phyloP scores from a whole-genome alignment of 2,888 invertebrate species.

The Drosophila buzzatii region DNA sequence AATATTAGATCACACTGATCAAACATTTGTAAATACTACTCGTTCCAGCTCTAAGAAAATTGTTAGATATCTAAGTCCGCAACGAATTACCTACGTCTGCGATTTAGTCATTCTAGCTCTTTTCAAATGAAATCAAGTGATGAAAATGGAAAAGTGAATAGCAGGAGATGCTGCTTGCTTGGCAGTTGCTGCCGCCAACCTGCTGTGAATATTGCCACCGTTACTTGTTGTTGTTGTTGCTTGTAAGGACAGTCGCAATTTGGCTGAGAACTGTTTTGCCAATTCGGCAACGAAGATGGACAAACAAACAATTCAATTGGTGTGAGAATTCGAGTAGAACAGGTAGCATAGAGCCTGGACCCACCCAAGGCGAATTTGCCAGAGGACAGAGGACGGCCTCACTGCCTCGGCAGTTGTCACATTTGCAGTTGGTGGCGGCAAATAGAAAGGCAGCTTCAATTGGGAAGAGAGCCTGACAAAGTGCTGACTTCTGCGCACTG shows the following conservation, averaged over 20 bases:
- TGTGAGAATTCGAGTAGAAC: constrained; percentile 31
- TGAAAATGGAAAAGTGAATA: constrained; percentile 1
- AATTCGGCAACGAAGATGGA: constrained; percentile 30
- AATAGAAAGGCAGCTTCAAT: constrained; percentile 39
- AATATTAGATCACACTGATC: no score
- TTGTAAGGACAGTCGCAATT: constrained; percentile 10
- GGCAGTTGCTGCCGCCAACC: constrained; percentile 4
- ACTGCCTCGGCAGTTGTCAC: constrained; percentile 44
- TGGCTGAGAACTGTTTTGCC: constrained; percentile 50
- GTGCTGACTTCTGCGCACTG: constrained; percentile 58
- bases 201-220: constrained; percentile 51
- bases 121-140: constrained; percentile 2
- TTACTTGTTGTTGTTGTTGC: constrained; percentile 8
- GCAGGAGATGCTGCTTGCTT: constrained; percentile 5
- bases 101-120: constrained; percentile 6
- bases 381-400: constrained; percentile 25
- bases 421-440: constrained; percentile 25
- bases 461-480: constrained; percentile 22
- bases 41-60: not conserved
- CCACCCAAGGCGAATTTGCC: constrained; percentile 49
- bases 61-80: not conserved
- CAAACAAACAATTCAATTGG: constrained; percentile 49
- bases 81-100: not conserved
- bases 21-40: no score
- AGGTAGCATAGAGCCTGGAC: constrained; percentile 25